A percentile compares a stretch with the other conserved stretches of the same genome.
These are phyloP conservation scores for Morus bassanus DNA, from an alignment of 2,797 vertebrate genomes.

Conservation along the genomic window DNA sequence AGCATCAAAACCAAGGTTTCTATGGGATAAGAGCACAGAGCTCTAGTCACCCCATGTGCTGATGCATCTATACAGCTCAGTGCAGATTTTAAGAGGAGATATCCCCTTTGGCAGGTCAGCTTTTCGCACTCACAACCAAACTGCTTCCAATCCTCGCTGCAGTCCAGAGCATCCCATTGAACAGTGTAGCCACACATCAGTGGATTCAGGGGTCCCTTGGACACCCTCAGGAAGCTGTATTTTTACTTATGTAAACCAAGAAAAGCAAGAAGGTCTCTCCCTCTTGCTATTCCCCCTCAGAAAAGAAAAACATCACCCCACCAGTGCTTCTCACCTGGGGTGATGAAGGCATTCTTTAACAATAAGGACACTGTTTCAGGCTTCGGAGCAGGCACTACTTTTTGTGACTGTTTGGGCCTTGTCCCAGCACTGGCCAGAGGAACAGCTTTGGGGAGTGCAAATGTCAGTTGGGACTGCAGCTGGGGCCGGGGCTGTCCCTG, in stretches of 20 bases:
- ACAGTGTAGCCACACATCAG: not conserved
- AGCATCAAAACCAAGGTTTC: not conserved
- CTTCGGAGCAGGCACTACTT: slow-evolving; percentile 84
- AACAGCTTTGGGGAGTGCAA: slow-evolving; percentile 83
- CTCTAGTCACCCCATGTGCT: not conserved
- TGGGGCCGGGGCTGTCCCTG: slow-evolving; percentile 57
- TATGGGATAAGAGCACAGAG: not conserved
- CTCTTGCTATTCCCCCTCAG: not conserved
- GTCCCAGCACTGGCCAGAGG: slow-evolving; percentile 75
- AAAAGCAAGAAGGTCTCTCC: not conserved
- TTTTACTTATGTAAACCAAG: not conserved
- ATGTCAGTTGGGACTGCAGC: slow-evolving; percentile 73
- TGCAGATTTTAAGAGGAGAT: not conserved
- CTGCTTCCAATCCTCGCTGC: not conserved
- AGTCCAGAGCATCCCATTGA: not conserved
- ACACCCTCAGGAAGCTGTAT: not conserved
- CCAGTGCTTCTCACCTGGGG: slow-evolving; percentile 78
- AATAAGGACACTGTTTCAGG: slow-evolving; percentile 78
- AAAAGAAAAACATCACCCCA: not conserved
- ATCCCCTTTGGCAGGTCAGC: rapidly evolving
- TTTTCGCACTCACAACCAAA: not conserved
- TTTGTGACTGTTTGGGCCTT: slow-evolving; percentile 81
- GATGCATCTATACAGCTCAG: not conserved
- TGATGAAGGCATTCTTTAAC: slow-evolving; percentile 77
- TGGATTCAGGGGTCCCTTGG: not conserved